Base-by-base conservation (phyloP, 2,888 invertebrate genomes). In the Choristoneura rosaceana region DNA sequence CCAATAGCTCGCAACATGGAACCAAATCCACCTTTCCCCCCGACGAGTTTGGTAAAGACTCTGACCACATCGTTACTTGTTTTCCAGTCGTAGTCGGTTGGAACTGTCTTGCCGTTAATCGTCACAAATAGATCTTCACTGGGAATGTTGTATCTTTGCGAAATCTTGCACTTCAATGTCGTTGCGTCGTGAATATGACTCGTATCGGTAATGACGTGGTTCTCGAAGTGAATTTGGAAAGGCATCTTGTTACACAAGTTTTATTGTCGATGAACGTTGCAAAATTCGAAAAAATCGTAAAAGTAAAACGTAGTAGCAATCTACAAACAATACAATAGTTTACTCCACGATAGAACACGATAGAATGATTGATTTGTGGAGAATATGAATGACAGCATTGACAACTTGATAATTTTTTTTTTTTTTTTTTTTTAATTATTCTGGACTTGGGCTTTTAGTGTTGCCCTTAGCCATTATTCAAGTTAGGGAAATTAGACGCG, bases 1-100 rank as follows among this genome's bases (percentile, higher is more conserved):
- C 99, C 99, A 87, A 99, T 99, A 0, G 99, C 99, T 76, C 99
- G 95, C 14, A 99, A 91, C 98, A 99, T 99, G 0, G 99, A 99
- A 0, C 99, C 99, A 90, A 99, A 99, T 75, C 99, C 99, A 76
- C 99, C 99, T 94, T 99, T 99, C 0, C 99, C 99, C 7, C 98
- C 99, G 65, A 95, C 80, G 5, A 97, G 81, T 77, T 95, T 95
- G 0, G 95, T 94, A 8, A 94, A 88, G 41, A 97, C 88, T 77
- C 95, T 93, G 45, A 96, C 94, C 87, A 95, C 86, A 77, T 89
- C 80, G 41, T 88, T 84, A 10, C 82, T 77, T 38, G 88, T 84
- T 38, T 80, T 71, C 3, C 95, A 79, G 50, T 92, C 78, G 25
- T 77, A 78, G 74, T 87, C 84, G 50, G 85, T 80, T 33, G 79